phyloP scores from a whole-genome alignment of 1,140 invertebrate species.

The Pseudomyrmex cubaensis region DNA sequence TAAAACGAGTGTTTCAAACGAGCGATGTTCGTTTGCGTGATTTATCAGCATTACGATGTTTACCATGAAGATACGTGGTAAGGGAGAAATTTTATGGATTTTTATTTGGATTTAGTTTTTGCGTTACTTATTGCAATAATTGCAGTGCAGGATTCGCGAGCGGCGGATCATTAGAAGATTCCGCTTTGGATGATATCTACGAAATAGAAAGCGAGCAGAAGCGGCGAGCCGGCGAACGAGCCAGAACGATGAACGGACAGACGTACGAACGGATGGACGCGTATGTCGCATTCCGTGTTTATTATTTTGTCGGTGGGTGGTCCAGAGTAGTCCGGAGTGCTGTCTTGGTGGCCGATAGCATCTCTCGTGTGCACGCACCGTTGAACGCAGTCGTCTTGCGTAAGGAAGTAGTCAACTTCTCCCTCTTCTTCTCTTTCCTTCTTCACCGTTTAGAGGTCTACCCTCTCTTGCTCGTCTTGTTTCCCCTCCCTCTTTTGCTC shows the following conservation, averaged over 20 bases:
- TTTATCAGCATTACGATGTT: slow-evolving; percentile 12
- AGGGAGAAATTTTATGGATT: slow-evolving; percentile 20
- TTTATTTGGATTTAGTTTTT: too few species aligned
- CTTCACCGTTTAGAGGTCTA: not conserved
- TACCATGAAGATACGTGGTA: not conserved
- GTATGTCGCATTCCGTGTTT: slow-evolving; percentile 81
- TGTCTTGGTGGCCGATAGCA: slow-evolving; percentile 81
- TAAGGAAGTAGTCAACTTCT: slow-evolving; percentile 75
- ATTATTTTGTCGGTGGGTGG: slow-evolving; percentile 83
- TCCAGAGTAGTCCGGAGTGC: slow-evolving; percentile 79
- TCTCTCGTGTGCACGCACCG: slow-evolving; percentile 81
- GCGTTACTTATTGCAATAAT: slow-evolving; percentile 1
- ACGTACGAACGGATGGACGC: slow-evolving; percentile 65
- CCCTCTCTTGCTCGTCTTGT: not conserved
- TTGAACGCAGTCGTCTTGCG: slow-evolving; percentile 78
- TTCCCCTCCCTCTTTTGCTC: not conserved
- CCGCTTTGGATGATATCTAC: slow-evolving; percentile 73
- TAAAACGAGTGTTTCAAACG: slow-evolving; percentile 27
- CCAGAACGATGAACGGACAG: slow-evolving; percentile 54
- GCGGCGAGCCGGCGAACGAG: slow-evolving; percentile 5
- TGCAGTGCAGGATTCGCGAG: not conserved
- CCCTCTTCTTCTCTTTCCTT: not conserved
- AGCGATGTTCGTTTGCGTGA: slow-evolving; percentile 3
- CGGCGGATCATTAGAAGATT: slow-evolving; percentile 47
- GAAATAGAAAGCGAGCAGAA: slow-evolving; percentile 70